Conservation (phyloP, 2,113 vertebrate genomes). For the Macquaria ambigua region DNA sequence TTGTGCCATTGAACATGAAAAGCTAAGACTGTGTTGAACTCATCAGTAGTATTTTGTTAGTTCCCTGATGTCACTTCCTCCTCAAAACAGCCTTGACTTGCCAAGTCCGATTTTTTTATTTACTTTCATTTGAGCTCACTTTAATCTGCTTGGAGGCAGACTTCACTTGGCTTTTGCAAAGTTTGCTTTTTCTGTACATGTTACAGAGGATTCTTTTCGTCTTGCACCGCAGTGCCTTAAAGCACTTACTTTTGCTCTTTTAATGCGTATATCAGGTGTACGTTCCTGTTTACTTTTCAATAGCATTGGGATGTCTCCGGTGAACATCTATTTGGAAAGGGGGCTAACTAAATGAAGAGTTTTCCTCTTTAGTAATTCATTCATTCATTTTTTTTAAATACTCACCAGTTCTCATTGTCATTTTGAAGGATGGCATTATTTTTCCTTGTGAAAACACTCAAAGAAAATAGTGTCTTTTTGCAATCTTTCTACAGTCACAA, state of each 20-base stretch:
- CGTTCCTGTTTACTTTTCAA: background rate
- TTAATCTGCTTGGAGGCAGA: slow-evolving; percentile 19
- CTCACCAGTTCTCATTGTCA: slow-evolving; percentile 78
- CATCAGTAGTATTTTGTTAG: slow-evolving; percentile 3
- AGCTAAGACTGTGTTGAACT: background rate
- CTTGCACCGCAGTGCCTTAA: slow-evolving; percentile 42
- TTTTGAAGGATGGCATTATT: slow-evolving; percentile 71
- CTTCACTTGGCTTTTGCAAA: slow-evolving; percentile 6
- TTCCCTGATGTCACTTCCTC: slow-evolving; percentile 45
- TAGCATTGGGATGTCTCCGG: background rate
- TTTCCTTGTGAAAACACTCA: slow-evolving; percentile 4
- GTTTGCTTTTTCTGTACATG: slow-evolving; percentile 14
- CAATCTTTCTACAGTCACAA: slow-evolving; percentile 63
- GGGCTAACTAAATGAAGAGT: background rate
- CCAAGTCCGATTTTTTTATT: slow-evolving; percentile 7
- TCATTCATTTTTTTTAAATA: background rate
- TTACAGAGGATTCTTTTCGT: background rate
- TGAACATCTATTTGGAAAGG: background rate
- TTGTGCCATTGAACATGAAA: slow-evolving; percentile 22
- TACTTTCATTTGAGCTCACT: slow-evolving; percentile 28
- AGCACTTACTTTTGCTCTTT: slow-evolving; percentile 38
- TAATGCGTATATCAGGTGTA: slow-evolving; percentile 47
- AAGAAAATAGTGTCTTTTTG: slow-evolving; percentile 6
- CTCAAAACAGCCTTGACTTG: slow-evolving; percentile 20
- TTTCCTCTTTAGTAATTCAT: background rate